phyloP scores from a whole-genome alignment of 2,113 vertebrate genomes.

The Clarias batrachus region DNA sequence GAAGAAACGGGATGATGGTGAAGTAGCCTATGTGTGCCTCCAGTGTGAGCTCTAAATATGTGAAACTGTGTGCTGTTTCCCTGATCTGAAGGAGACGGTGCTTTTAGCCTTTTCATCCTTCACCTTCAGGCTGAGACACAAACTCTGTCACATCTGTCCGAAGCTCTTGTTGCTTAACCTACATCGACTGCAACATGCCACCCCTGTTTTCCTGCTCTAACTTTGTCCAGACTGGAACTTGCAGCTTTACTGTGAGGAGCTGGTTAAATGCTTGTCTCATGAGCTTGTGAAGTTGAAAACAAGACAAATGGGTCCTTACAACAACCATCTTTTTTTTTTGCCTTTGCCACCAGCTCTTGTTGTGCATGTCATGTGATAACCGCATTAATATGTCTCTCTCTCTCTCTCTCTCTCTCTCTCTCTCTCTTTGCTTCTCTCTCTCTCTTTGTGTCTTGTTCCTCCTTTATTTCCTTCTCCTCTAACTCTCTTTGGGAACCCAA shows the following conservation, averaged over 20 bases:
- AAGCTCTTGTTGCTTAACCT: background rate
- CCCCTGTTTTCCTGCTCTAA: constrained; percentile 2
- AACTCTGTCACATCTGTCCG: constrained; percentile 15
- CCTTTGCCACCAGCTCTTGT: constrained; percentile 68
- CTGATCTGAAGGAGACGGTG: constrained; percentile 35
- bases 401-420: constrained; percentile 53
- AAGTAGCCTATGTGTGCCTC: constrained; percentile 43
- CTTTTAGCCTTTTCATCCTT: constrained; percentile 5
- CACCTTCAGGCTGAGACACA: background rate
- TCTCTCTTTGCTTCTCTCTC: constrained; percentile 35
- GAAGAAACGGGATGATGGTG: background rate
- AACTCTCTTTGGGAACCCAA: constrained; percentile 83
- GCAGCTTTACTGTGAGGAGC: constrained; percentile 5
- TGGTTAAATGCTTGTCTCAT: background rate
- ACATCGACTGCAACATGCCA: constrained; percentile 6
- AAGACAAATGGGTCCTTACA: constrained; percentile 50
- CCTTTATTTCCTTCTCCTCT: constrained; percentile 65
- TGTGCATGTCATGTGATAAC: constrained; percentile 86
- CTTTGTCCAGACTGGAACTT: background rate
- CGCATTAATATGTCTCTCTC: constrained; percentile 79
- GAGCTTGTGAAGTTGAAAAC: constrained; percentile 48
- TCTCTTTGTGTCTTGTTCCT: constrained; percentile 57
- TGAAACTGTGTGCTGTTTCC: constrained; percentile 58
- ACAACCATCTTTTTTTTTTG: constrained; percentile 68
- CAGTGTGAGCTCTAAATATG: constrained; percentile 37